Percentiles rank a stretch among this genome's conserved stretches.
phyloP scores from a whole-genome alignment of 2,113 vertebrate genomes.

The Odocoileus hemionus region DNA sequence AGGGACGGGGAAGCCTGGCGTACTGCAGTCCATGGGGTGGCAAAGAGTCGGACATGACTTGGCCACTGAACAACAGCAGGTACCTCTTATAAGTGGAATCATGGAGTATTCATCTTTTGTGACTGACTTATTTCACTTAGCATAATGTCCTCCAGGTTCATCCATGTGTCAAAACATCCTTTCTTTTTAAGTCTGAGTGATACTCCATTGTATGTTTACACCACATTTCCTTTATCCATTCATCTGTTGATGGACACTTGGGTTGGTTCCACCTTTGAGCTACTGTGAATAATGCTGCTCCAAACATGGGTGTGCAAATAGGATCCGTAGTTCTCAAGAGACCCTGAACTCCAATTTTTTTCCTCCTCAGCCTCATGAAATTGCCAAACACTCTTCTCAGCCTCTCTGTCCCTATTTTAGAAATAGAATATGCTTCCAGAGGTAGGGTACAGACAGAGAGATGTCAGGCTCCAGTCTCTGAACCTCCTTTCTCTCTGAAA shows the following conservation, averaged over 20 bases:
- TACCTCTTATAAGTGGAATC: not conserved
- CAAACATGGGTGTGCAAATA: not conserved
- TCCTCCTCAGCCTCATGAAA: not conserved
- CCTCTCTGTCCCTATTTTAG: not conserved
- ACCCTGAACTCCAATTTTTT: not conserved
- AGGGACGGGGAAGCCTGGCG: not conserved
- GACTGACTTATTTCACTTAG: not conserved
- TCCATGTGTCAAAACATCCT: not conserved
- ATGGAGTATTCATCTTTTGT: not conserved
- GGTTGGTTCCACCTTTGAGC: not conserved
- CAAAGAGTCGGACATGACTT: rapidly evolving
- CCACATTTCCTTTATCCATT: not conserved
- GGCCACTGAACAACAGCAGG: not conserved
- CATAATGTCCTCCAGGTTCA: not conserved
- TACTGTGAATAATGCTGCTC: not conserved
- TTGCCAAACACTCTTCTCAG: not conserved
- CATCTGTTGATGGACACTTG: not conserved
- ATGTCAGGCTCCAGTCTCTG: not conserved
- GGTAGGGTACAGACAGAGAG: not conserved
- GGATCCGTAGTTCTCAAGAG: not conserved
- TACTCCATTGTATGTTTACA: not conserved
- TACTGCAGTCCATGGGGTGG: not conserved
- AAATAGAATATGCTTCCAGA: not conserved
- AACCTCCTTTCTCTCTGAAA: not conserved
- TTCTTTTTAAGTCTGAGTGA: not conserved